Evolutionary conservation across 1,140 invertebrate genomes (phyloP), one percentile per base, ranked within the genome.

Genomic region (Aricia agestis): DNA sequence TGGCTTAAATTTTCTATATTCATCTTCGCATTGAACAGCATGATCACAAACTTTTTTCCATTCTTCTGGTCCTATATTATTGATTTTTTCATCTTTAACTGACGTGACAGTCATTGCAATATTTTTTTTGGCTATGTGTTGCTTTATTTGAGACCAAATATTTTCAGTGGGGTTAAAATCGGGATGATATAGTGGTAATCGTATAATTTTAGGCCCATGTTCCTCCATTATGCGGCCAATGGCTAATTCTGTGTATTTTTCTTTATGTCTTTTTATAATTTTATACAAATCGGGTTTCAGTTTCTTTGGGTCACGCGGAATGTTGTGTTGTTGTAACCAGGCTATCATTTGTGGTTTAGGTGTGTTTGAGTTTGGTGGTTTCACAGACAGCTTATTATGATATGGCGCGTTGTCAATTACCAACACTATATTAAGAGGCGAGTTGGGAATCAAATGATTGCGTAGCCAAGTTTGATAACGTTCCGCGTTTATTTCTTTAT

Each of bases 381-480:
- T 70, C 18, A 65, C 25, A 31, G 32, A 42, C 15, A 70, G 19
- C 36, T 70, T 63, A 70, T 70, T 70, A 65, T 70, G 69, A 31
- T 19, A 65, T 15, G 69, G 59, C 6, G 69, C 69, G 59, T 65
- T 65, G 13, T 70, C 69, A 63, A 70, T 45, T 17, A 70, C 69
- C 17, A 70, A n/a, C 25, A 70, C 59, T 42, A 31, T 66, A 70
- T 70, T 70, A 42, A 31, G 69, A 17, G 59, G 69, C 36, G 63
- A 45, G 36, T 70, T 70, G 17, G 69, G 58, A 63, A 70, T 70
- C 41, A 70, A 45, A 2, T 68, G 31, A 63, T 19, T 70, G 31
- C 69, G 69, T n/a, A 70, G 59, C 69, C 69, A 70, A 17, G 31
- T 70, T 65, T 70, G 58, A 42, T 70, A 70, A 31, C 31, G 31